Evolutionary conservation across 92 coral and sea anemone genomes (phyloP).

Genomic region (Phenganax stokvisi): DNA sequence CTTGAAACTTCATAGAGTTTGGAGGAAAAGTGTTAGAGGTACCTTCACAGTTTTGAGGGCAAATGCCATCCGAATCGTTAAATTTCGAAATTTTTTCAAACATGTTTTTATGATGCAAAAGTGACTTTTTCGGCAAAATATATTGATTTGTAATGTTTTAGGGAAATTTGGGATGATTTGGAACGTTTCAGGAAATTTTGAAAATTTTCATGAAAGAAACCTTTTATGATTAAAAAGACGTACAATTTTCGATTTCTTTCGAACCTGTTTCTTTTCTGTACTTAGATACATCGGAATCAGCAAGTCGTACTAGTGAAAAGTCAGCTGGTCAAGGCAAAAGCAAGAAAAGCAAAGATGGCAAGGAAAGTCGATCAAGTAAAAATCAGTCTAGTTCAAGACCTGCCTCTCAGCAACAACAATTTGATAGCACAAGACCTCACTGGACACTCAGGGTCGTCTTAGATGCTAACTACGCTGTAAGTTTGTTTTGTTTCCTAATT

Average conservation of each 20-base stretch:
- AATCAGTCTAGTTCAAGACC: constrained; percentile 90
- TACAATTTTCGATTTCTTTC: neutral
- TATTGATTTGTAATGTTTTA: no score
- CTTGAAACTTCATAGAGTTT: no score
- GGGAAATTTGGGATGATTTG: no score
- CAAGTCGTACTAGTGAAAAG: constrained; percentile 64
- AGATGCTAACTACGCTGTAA: constrained; percentile 73
- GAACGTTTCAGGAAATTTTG: neutral
- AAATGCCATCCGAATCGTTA: no score
- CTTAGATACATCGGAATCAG: constrained; percentile 59
- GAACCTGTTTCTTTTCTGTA: no score
- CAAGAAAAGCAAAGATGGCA: constrained; percentile 82
- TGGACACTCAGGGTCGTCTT: constrained; percentile 89
- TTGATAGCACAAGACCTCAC: constrained; percentile 90
- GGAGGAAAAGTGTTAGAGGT: no score
- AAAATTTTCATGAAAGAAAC: neutral
- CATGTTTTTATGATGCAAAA: no score
- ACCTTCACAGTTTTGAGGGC: no score
- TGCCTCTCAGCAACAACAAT: constrained; percentile 88
- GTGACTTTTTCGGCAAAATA: no score
- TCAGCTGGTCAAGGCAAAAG: constrained; percentile 81
- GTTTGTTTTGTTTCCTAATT: neutral
- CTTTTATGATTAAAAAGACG: neutral
- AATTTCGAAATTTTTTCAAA: no score
- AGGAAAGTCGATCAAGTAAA: constrained; percentile 84